phyloP scores from a whole-genome alignment of 1,140 invertebrate species.

The Kradibia gibbosae region DNA sequence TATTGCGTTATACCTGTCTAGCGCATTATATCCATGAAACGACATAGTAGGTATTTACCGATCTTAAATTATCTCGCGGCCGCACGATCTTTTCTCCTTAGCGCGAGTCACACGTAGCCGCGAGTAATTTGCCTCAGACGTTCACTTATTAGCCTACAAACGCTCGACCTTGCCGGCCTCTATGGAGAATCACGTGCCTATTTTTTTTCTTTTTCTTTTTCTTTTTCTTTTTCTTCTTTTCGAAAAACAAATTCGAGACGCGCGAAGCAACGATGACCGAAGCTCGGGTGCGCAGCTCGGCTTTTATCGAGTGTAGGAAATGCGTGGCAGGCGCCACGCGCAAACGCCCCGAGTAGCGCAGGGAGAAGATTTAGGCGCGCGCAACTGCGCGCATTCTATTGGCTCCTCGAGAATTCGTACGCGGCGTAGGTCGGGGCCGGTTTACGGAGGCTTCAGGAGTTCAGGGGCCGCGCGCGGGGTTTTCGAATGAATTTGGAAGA shows the following conservation, averaged over 20 bases:
- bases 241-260: not conserved
- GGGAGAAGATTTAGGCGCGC: no score
- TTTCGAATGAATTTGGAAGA: no score
- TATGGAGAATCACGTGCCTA: not conserved
- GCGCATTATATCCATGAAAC: not conserved
- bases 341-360: not conserved
- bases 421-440: no score
- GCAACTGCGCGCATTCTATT: no score
- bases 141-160: not conserved
- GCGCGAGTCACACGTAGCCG: not conserved
- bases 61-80: not conserved
- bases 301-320: no score
- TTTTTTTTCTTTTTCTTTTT: no score
- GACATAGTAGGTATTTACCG: not conserved
- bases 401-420: no score
- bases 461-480: no score
- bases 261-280: not conserved
- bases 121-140: not conserved
- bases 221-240: no score
- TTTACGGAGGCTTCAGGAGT: no score
- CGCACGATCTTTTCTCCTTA: not conserved
- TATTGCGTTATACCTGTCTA: not conserved
- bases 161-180: not conserved
- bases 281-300: no score
- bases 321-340: not conserved